phyloP scores from a whole-genome alignment of 2,797 vertebrate species.

The Argyrosomus regius region DNA sequence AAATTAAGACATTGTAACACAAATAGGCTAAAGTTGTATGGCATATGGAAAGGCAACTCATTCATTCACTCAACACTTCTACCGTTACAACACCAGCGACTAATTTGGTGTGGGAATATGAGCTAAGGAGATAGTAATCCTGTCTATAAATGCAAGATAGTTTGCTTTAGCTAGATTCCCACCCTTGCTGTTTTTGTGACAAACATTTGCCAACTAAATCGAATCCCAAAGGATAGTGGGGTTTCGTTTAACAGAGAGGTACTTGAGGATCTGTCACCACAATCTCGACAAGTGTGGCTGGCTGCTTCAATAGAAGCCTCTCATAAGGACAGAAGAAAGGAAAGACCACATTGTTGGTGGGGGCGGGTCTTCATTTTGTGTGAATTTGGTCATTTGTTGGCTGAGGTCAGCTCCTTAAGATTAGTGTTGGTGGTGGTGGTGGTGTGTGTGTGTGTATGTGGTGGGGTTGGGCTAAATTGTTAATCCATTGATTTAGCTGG shows the following conservation, averaged over 20 bases:
- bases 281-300: slow-evolving; percentile 78
- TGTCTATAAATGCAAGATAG: slow-evolving; percentile 76
- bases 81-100: slow-evolving; percentile 33
- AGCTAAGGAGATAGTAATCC: slow-evolving; percentile 74
- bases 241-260: slow-evolving; percentile 81
- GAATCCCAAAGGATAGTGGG: slow-evolving; percentile 73
- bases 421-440: slow-evolving; percentile 70
- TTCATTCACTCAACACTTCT: slow-evolving; percentile 53
- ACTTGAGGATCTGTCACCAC: slow-evolving; percentile 76
- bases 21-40: slow-evolving; percentile 50
- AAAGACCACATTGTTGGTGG: slow-evolving; percentile 66
- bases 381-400: slow-evolving; percentile 85
- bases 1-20: slow-evolving; percentile 58
- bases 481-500: slow-evolving; percentile 87
- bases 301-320: slow-evolving; percentile 74
- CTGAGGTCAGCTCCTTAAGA: slow-evolving; percentile 80
- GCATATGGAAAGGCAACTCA: slow-evolving; percentile 37
- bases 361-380: slow-evolving; percentile 77
- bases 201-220: slow-evolving; percentile 79
- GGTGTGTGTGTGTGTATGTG: slow-evolving; percentile 48
- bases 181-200: slow-evolving; percentile 78
- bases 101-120: slow-evolving; percentile 74
- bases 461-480: slow-evolving; percentile 69
- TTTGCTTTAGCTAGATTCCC: slow-evolving; percentile 80
- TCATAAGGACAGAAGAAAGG: slow-evolving; percentile 73